These are phyloP conservation scores for Drosophila trichaetosa DNA, from an alignment of 2,888 invertebrate genomes.

Conservation along the genomic window DNA sequence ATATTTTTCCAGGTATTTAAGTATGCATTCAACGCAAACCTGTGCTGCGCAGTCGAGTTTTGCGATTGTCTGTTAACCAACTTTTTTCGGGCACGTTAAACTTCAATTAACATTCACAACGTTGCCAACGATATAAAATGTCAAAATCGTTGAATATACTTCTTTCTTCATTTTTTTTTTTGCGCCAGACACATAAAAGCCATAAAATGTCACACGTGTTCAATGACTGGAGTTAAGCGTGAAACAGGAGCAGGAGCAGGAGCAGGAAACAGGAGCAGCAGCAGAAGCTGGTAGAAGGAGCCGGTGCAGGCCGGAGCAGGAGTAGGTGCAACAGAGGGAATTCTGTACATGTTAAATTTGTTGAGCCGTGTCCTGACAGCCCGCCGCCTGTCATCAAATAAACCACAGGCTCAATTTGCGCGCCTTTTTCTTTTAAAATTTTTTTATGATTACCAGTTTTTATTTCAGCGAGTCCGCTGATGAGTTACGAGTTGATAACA, in stretches of 20 bases:
- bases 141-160: conserved; percentile 39
- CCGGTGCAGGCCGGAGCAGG: not conserved
- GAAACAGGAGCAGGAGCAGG: not conserved
- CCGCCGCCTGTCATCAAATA: conserved; percentile 47
- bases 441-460: conserved; percentile 66
- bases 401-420: conserved; percentile 66
- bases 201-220: conserved; percentile 66
- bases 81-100: conserved; percentile 35
- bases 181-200: conserved; percentile 59
- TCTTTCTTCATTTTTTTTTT: not conserved
- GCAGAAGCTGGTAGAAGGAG: not conserved
- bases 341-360: conserved; percentile 39
- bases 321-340: conserved; percentile 4
- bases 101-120: conserved; percentile 61
- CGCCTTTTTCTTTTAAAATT: conserved; percentile 25
- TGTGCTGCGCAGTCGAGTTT: not conserved
- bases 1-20: conserved; percentile 4
- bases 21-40: conserved; percentile 8
- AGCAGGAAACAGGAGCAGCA: not conserved
- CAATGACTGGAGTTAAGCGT: conserved; percentile 13
- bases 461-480: conserved; percentile 56
- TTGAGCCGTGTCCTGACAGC: conserved; percentile 44
- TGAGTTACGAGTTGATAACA: conserved; percentile 67
- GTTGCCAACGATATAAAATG: conserved; percentile 36
- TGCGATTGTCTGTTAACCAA: conserved; percentile 12